Evolutionary conservation across 2,797 vertebrate genomes (phyloP), one percentile per base, ranked within the genome.

Genomic region (Antrozous pallidus): DNA sequence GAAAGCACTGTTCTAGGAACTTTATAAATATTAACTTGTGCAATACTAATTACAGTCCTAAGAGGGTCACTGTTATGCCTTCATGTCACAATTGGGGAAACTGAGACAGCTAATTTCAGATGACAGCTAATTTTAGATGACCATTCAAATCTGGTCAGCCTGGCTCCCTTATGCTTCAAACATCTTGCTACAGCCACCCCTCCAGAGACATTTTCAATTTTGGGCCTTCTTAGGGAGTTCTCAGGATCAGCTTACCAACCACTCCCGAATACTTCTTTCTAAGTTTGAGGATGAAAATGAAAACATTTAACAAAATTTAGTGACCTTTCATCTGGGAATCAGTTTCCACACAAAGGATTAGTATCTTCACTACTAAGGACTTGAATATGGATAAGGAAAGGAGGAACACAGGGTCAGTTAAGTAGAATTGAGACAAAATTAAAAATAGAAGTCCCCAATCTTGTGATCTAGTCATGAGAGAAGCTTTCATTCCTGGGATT

Each of bases 241-340:
- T 90, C 67, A 93, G 63, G n/a, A 65, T 78, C 22, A 24, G 12
- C 77, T 80, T n/a, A 49, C 28, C 3, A 83, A 63, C 26, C 78
- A 82, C 3, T 10, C 92, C 84, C 78, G 70, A 79, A 73, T 8
- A 28, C 22, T 65, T 17, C 9, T 65, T 65, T 17, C 9, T 65
- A 69, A 14, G 5, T 94, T 90, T 88, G 77, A 58, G 49, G 56
- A 51, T 3, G 80, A 90, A 7, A 74, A 79, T 42, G 18, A 75
- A 69, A 85, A 74, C 61, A 71, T 90, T 94, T 94, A 93, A 81
- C 49, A 65, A 83, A n/a, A 51, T 82, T 17, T 63, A 77, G 77
- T 79, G 58, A 31, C 88, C 81, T 94, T 96, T 90, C 83, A 85
- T 95, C 87, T 95, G 69, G 54, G 42, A 78, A 84, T 88, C 36